Conservation (phyloP, 1,140 invertebrate species). For the Rhopalosiphum padi region DNA sequence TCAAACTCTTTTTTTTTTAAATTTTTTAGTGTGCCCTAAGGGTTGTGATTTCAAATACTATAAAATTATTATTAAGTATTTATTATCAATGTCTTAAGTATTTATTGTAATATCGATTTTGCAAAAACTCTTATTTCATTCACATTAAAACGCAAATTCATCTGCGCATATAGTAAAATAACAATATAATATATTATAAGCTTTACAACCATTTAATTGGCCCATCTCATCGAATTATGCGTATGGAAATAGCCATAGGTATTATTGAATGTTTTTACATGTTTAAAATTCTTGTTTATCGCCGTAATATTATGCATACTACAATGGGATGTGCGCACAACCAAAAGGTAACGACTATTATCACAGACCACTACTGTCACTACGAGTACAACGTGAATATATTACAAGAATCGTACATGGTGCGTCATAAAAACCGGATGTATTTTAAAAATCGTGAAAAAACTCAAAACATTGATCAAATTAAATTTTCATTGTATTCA, state of each 20-base stretch:
- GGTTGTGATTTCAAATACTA: too few relatives aligned
- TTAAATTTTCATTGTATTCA: too few relatives aligned
- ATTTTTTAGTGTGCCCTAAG: too few relatives aligned
- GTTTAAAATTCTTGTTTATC: too few relatives aligned
- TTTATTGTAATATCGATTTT: too few relatives aligned
- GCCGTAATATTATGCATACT: not conserved
- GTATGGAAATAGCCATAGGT: not conserved
- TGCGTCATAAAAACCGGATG: too few relatives aligned
- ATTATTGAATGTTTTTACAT: not conserved
- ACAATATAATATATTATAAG: not conserved
- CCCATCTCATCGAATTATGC: not conserved
- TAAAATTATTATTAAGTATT: too few relatives aligned
- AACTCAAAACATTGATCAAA: too few relatives aligned
- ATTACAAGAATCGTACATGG: not conserved
- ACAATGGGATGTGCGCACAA: not conserved
- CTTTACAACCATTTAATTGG: not conserved
- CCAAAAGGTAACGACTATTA: not conserved
- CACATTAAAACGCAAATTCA: not conserved
- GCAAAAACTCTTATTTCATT: too few relatives aligned
- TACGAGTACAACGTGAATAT: not conserved
- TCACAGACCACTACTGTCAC: not conserved
- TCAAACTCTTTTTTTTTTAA: too few relatives aligned
- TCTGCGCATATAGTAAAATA: not conserved
- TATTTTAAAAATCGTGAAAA: too few relatives aligned
- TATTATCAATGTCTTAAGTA: too few relatives aligned